Percentiles rank a stretch among this genome's conserved stretches.
Evolutionary conservation across 2,113 vertebrate species (phyloP).

Genomic region (Pterophyllum scalare): DNA sequence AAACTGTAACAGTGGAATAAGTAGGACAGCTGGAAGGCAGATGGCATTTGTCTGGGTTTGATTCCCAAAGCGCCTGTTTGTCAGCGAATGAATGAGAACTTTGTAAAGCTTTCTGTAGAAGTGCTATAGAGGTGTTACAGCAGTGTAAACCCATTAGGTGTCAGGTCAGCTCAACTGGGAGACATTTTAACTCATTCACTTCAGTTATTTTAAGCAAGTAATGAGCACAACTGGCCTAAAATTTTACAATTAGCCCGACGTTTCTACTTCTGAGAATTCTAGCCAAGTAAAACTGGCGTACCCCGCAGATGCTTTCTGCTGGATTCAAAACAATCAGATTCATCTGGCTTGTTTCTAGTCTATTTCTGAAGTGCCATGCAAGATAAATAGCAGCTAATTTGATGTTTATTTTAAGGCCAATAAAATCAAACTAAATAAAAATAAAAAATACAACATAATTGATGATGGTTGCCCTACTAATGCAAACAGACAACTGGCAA

Average conservation of each 20-base stretch:
- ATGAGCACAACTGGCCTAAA: not conserved
- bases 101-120: not conserved
- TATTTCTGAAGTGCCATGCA: constrained; percentile 38
- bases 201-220: not conserved
- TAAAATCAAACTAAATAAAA: not conserved
- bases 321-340: no score
- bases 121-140: not conserved
- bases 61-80: not conserved
- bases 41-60: not conserved
- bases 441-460: constrained; percentile 45
- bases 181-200: not conserved
- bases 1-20: not conserved
- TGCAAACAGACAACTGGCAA: constrained; percentile 34
- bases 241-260: not conserved
- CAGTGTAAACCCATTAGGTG: not conserved
- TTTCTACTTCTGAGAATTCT: no score
- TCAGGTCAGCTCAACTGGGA: not conserved
- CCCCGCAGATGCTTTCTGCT: no score
- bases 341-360: no score
- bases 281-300: no score
- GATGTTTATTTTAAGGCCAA: constrained; percentile 24
- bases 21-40: not conserved
- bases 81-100: not conserved
- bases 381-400: not conserved
- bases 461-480: constrained; percentile 41